Base-by-base conservation (phyloP, 2,888 invertebrate species). In the Eilema depressum region DNA sequence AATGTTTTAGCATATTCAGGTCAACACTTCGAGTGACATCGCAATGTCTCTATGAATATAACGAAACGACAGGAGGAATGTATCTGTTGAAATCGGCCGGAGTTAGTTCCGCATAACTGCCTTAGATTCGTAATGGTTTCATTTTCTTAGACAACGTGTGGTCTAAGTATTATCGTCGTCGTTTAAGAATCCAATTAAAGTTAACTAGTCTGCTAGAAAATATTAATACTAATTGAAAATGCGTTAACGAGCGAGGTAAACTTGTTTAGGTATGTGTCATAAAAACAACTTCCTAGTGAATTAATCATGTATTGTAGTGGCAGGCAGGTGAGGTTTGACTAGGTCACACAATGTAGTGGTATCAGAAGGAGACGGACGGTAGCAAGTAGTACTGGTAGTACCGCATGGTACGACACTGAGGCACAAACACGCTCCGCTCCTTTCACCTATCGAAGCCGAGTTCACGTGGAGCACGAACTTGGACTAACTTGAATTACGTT, bases 391-490 rank as follows among this genome's bases (percentile, higher is more conserved):
- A 63, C 37, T 41, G 63, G 63, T 56, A 75, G 37, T 37, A 63
- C 37, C 56, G 63, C 57, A 63, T 60, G 41, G 72, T 66, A 77
- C 77, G 68, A 75, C n/a, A n/a, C 73, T 26, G 70, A 77, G 75
- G 73, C 76, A 82, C 82, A 66, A 81, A 28, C 72, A 74, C 73
- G 73, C 82, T 87, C 92, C 73, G 73, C 82, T 87, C 92, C 92
- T 93, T 93, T 94, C 93, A 92, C 93, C 88, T 83, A 88, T 83
- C 83, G 57, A 81, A 79, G 83, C 81, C 81, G 84, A 91, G 90
- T 90, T 91, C 91, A 90, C 85, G 85, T 87, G 82, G 84, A 88
- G 87, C 91, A 92, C 90, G 89, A 85, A 82, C 75, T 41, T 86
- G 91, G 92, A 89, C 91, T 91, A 81, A 93, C 91, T 88, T 91